Evolutionary conservation across 2,113 vertebrate genomes (phyloP), one percentile per base, ranked within the genome.

Genomic region (Todiramphus saurophagus): DNA sequence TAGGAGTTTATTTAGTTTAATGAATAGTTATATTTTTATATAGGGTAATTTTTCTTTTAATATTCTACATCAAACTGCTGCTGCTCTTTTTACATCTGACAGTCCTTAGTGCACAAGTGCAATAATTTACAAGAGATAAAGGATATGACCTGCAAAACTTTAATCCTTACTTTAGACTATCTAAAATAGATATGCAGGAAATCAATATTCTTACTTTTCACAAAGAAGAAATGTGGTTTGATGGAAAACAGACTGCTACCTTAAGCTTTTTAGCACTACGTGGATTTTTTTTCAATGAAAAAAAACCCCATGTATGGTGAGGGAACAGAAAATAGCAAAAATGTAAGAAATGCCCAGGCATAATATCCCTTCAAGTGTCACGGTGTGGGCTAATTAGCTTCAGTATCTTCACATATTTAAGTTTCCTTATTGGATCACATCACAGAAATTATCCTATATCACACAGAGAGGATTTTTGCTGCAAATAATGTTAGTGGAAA

Each of bases 21-120:
- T 83, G 16, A 81, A 93, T 87, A 83, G 62, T 87, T 93, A 16
- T 95, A 93, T 96, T 95, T 96, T 93, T 94, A 91, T 91, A 92
- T 87, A 92, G 86, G 27, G 12, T 44, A 43, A 55, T 90, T 80
- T 83, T 84, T 75, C 93, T 94, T 91, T 68, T 91, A 91, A 92
- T 92, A 66, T 20, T 87, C 74, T 87, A 67, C 70, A 93, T 87
- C 59, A 94, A 50, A 89, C 41, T 83, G 70, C 69, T 92, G 92
- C 89, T 95, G 53, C 87, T 95, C 90, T 84, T 94, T 76, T 59
- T 55, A 75, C 28, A 50, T 92, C 64, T 79, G 58, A 28, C 77
- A 84, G 73, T 89, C 60, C 62, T 73, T 51, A 86, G 94, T 53
- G 79, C 93, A 83, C 23, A 90, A 88, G 94, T 95, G 96, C 92